phyloP scores from a whole-genome alignment of 2,113 vertebrate genomes.

The Philantomba maxwellii region DNA sequence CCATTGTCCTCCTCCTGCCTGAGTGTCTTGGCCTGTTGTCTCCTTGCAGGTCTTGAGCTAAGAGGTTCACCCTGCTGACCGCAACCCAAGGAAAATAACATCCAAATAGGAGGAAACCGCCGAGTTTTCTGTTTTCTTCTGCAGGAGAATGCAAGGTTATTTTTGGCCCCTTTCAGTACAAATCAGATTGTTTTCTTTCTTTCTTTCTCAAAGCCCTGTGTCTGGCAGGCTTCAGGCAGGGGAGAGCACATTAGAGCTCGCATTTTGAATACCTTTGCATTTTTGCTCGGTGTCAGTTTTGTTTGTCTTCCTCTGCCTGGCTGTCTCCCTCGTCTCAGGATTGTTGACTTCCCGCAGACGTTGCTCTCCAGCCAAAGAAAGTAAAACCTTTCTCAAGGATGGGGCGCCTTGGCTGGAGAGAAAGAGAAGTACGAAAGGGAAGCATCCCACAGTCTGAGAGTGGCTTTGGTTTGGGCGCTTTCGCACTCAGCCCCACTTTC shows the following conservation, averaged over 20 bases:
- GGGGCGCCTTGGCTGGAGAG: not conserved
- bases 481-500: not conserved
- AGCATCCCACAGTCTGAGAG: not conserved
- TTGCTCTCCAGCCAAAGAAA: slow-evolving; percentile 49
- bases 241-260: slow-evolving; percentile 24
- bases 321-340: slow-evolving; percentile 8
- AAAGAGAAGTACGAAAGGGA: not conserved
- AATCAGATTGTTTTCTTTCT: slow-evolving; percentile 49
- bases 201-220: not conserved
- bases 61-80: not conserved
- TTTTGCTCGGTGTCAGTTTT: slow-evolving; percentile 56
- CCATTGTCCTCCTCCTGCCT: not conserved
- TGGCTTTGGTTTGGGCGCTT: fast-evolving
- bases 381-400: not conserved
- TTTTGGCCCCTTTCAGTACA: slow-evolving; percentile 59
- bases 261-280: slow-evolving; percentile 61
- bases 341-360: slow-evolving; percentile 29
- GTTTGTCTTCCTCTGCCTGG: slow-evolving; percentile 56
- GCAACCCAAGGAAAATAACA: not conserved
- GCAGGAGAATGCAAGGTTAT: slow-evolving; percentile 58
- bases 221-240: slow-evolving; percentile 53
- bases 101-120: slow-evolving; percentile 25
- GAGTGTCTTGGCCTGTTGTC: not conserved
- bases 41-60: not conserved
- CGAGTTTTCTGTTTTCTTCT: slow-evolving; percentile 59